These are phyloP conservation scores for Eupithecia centaureata DNA, from an alignment of 2,888 invertebrate genomes.

Conservation along the genomic window DNA sequence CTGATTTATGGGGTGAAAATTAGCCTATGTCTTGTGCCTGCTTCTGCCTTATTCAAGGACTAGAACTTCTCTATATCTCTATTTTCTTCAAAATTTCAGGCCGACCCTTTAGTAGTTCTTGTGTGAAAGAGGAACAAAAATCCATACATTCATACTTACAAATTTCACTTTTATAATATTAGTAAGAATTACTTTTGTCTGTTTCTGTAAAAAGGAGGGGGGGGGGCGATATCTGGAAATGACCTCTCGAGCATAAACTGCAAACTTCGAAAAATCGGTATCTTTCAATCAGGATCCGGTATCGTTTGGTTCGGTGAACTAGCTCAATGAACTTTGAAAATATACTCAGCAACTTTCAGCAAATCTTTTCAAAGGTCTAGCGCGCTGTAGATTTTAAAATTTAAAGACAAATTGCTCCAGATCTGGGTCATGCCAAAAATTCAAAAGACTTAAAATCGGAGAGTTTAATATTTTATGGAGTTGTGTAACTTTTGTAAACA, in stretches of 20 bases:
- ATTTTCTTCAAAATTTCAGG: too few relatives aligned
- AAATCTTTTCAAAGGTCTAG: conserved; percentile 15
- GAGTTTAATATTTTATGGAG: conserved; percentile 13
- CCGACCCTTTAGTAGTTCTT: too few relatives aligned
- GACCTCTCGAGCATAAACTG: not conserved
- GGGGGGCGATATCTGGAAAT: not conserved
- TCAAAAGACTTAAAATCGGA: conserved; percentile 15
- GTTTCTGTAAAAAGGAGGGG: not conserved
- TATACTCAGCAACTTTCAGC: not conserved
- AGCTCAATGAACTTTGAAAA: not conserved
- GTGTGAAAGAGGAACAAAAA: too few relatives aligned
- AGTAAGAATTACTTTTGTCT: too few relatives aligned
- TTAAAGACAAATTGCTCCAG: conserved; percentile 8
- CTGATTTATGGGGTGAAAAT: too few relatives aligned
- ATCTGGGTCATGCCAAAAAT: conserved; percentile 21
- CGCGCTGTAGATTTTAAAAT: conserved; percentile 11
- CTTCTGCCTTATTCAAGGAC: too few relatives aligned
- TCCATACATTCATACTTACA: too few relatives aligned
- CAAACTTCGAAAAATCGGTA: not conserved
- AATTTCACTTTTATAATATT: too few relatives aligned
- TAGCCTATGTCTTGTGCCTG: too few relatives aligned
- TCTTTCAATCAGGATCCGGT: not conserved
- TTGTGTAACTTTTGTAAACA: conserved; percentile 5
- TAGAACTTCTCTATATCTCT: too few relatives aligned
- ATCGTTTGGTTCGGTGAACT: not conserved